phyloP scores from a whole-genome alignment of 2,797 vertebrate genomes.

The Pteronotus mesoamericanus region DNA sequence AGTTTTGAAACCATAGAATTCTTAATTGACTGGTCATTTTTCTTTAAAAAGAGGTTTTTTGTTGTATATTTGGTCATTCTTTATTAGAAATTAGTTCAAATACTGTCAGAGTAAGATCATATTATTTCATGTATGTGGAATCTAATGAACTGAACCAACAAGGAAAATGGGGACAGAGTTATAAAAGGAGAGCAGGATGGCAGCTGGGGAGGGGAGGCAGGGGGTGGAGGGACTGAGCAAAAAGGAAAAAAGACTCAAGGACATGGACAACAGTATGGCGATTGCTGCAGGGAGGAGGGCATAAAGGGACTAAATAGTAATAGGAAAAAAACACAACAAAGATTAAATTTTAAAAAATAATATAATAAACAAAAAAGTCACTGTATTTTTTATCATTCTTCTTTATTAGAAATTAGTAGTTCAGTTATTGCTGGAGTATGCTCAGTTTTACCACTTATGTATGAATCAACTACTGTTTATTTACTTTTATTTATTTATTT shows the following conservation, averaged over 20 bases:
- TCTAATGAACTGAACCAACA: neutral
- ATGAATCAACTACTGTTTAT: constrained; percentile 9
- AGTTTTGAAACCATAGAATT: neutral
- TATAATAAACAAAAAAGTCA: neutral
- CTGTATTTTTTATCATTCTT: neutral
- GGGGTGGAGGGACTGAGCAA: neutral
- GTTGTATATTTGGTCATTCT: neutral
- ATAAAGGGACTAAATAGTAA: neutral
- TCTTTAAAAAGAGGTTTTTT: neutral
- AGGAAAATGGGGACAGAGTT: neutral
- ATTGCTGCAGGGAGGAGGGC: no score
- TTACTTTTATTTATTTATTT: no score
- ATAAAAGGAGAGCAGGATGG: neutral
- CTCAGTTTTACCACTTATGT: constrained; percentile 8
- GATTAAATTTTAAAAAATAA: neutral
- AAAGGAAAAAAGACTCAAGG: neutral
- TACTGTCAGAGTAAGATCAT: neutral
- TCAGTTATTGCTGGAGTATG: neutral
- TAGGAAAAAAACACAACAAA: neutral
- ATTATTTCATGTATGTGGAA: neutral
- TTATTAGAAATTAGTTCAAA: neutral
- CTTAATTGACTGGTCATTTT: neutral
- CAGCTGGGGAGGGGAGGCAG: neutral
- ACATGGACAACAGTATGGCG: neutral
- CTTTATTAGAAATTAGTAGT: constrained; percentile 6